These are phyloP conservation scores for Amiota communis DNA, from an alignment of 2,888 invertebrate genomes.

Conservation along the genomic window DNA sequence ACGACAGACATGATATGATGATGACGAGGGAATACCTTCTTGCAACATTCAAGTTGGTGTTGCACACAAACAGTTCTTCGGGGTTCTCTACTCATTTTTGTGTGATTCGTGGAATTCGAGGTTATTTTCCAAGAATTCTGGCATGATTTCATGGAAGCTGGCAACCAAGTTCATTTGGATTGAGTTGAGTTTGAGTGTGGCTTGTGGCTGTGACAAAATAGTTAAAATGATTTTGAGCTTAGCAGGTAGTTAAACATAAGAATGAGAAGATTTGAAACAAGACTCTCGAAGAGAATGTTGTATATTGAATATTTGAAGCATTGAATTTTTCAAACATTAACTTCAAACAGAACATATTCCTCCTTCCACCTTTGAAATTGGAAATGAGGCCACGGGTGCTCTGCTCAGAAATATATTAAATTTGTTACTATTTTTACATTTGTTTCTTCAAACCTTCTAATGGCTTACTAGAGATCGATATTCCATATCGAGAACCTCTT, in stretches of 20 bases:
- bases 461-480: too few relatives aligned
- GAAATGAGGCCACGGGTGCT: too few relatives aligned
- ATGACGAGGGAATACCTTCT: slow-evolving; percentile 68
- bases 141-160: slow-evolving; percentile 54
- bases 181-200: slow-evolving; percentile 39
- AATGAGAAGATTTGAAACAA: too few relatives aligned
- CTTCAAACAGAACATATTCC: too few relatives aligned
- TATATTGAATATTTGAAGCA: too few relatives aligned
- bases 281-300: too few relatives aligned
- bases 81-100: slow-evolving; percentile 25
- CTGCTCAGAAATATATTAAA: too few relatives aligned
- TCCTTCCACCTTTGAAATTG: too few relatives aligned
- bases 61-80: not conserved
- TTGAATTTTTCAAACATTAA: too few relatives aligned
- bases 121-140: slow-evolving; percentile 69
- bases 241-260: not conserved
- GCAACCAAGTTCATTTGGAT: slow-evolving; percentile 18
- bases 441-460: too few relatives aligned
- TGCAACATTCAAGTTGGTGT: slow-evolving; percentile 33
- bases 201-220: slow-evolving; percentile 45
- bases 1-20: slow-evolving; percentile 59
- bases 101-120: slow-evolving; percentile 67
- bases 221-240: not conserved
- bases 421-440: too few relatives aligned
- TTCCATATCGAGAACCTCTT: too few relatives aligned